Percentiles rank a stretch among this genome's conserved stretches.
Evolutionary conservation across 2,888 invertebrate species (phyloP).

Genomic region (Adelognathus sp.): DNA sequence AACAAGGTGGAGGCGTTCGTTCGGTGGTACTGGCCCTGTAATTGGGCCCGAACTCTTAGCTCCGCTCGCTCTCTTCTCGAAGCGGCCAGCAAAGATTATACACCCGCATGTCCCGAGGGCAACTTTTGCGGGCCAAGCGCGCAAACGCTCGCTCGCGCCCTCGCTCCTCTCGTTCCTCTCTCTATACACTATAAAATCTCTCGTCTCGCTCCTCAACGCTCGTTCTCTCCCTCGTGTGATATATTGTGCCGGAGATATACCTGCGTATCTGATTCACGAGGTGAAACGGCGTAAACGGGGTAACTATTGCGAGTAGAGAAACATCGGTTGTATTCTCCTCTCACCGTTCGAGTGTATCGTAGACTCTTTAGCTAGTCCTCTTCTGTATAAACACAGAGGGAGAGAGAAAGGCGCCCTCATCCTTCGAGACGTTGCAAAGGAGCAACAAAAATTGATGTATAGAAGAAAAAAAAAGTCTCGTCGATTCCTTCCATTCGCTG

Average conservation of each 20-base stretch:
- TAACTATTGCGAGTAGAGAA: conserved; percentile 68
- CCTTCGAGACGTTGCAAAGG: neutral
- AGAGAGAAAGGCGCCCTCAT: neutral
- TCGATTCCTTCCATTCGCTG: conserved; percentile 7
- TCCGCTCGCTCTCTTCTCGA: conserved; percentile 72
- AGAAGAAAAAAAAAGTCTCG: conserved; percentile 4
- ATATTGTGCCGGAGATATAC: conserved; percentile 78
- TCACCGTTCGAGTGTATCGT: neutral
- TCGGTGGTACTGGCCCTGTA: conserved; percentile 81
- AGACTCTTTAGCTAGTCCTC: neutral
- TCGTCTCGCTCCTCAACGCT: conserved; percentile 44
- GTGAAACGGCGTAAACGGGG: conserved; percentile 77
- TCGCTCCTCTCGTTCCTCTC: conserved; percentile 26
- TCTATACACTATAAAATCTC: conserved; percentile 28
- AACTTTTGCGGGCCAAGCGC: conserved; percentile 63
- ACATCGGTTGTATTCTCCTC: conserved; percentile 26
- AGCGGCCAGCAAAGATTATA: conserved; percentile 79
- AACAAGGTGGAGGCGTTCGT: conserved; percentile 77
- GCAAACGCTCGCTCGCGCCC: conserved; percentile 47
- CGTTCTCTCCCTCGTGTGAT: conserved; percentile 75
- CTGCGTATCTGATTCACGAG: conserved; percentile 79
- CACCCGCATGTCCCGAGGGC: conserved; percentile 81
- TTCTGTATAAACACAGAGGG: neutral
- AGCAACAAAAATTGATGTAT: neutral
- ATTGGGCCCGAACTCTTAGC: conserved; percentile 80